Conservation (phyloP, 64 coral and sea anemone species). For the Montipora capricornis region DNA sequence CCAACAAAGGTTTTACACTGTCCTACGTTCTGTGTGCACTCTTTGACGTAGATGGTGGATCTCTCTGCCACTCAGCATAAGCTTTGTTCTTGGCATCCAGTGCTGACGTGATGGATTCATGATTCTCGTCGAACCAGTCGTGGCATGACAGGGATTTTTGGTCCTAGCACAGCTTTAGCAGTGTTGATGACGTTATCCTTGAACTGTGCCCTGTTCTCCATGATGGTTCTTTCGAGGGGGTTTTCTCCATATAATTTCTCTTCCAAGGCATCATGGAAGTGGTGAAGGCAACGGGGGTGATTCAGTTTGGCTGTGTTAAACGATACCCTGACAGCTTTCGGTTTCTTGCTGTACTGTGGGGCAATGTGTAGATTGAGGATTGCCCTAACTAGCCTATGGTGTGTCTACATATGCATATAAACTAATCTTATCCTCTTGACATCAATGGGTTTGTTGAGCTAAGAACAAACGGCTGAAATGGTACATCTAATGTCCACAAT, state of each 20-base stretch:
- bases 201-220: neutral
- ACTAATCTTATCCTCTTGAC: too few species aligned
- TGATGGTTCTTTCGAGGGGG: slow-evolving; percentile 17
- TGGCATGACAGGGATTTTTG: too few species aligned
- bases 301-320: slow-evolving; percentile 28
- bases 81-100: slow-evolving; percentile 48
- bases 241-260: neutral
- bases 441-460: too few species aligned
- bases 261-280: slow-evolving; percentile 8
- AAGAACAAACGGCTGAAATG: too few species aligned
- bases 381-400: slow-evolving; percentile 7
- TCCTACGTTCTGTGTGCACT: neutral
- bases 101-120: slow-evolving; percentile 7
- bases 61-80: neutral
- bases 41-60: too few species aligned
- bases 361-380: slow-evolving; percentile 37
- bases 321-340: slow-evolving; percentile 26
- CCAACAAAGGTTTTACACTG: slow-evolving; percentile 28
- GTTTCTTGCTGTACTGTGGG: slow-evolving; percentile 34
- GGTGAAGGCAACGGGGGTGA: slow-evolving; percentile 5
- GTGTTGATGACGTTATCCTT: too few species aligned
- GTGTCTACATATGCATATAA: neutral
- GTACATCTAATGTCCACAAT: too few species aligned
- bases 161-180: too few species aligned
- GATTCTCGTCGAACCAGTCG: too few species aligned